Evolutionary conservation across 1,140 invertebrate species (phyloP), one percentile per base, ranked within the genome.

Genomic region (Mycetomoellerius zeteki): DNA sequence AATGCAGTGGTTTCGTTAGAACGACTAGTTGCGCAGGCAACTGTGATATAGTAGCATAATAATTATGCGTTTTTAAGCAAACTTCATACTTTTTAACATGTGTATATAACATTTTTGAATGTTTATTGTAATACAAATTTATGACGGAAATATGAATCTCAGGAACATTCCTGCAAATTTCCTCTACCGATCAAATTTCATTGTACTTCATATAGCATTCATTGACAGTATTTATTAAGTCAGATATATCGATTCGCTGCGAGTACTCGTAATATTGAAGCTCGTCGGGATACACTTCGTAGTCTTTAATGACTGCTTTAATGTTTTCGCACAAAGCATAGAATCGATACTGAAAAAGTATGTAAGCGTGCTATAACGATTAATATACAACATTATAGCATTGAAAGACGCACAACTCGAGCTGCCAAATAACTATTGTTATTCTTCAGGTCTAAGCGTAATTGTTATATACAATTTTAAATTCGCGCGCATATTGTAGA

Each of bases 41-140:
- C 92, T 93, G 93, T 94, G 94, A 94, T 94, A 94, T 90, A 90
- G 77, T 94, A 94, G 93, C 93, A 93, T 94, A 94, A 94, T 94
- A 91, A 82, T 64, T 86, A 86, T 76, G 87, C 81, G 85, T 87
- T 82, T 82, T 93, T 93, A 89, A 89, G 50, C 37, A 56, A 54
- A 82, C 62, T 86, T 69, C 24, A 81, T 87, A 89, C 30, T 91
- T 85, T 76, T 86, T 90, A 88, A 33, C 64, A 64, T 30, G 16
- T 86, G 64, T 86, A 87, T 82, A 85, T 89, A 76, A 86, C 60
- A 16, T 65, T 85, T 69, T 80, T 60, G 30, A 62, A 33, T 52
- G 76, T 81, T 65, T 54, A 72, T 65, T 50, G 65, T 78, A 76
- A 76, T 21, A 27, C 1, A 64, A 33, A 52, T 64, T 64, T 64